Conservation (phyloP, 1,140 invertebrate species). For the Plectus sambesii region DNA sequence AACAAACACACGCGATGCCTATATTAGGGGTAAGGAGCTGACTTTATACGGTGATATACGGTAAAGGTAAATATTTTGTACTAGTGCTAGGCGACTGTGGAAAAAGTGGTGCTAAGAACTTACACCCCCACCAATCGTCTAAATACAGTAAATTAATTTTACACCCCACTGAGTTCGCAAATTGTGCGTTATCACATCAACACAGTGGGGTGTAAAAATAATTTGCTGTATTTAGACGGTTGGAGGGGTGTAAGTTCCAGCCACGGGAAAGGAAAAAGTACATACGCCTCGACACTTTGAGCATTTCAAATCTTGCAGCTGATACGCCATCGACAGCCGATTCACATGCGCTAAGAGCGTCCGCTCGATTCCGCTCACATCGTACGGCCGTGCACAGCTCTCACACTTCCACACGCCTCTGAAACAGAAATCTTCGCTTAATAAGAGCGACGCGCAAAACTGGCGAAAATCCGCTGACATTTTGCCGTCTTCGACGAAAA, state of each 20-base stretch:
- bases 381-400: slow-evolving; percentile 68
- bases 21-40: background rate
- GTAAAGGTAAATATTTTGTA: too few species aligned
- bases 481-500: slow-evolving; percentile 53
- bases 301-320: slow-evolving; percentile 87
- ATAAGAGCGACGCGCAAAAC: slow-evolving; percentile 5
- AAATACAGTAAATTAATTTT: too few species aligned
- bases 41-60: slow-evolving; percentile 4
- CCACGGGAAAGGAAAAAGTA: too few species aligned
- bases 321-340: slow-evolving; percentile 73
- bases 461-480: slow-evolving; percentile 35
- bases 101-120: too few species aligned
- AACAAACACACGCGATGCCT: slow-evolving; percentile 27
- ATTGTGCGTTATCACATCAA: too few species aligned
- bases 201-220: too few species aligned
- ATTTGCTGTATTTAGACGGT: too few species aligned
- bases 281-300: slow-evolving; percentile 65
- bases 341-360: slow-evolving; percentile 69
- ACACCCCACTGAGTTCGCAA: too few species aligned
- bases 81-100: background rate
- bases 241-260: too few species aligned
- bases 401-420: slow-evolving; percentile 72
- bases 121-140: too few species aligned
- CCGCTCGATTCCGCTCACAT: slow-evolving; percentile 74
- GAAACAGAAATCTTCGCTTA: slow-evolving; percentile 10